Evolutionary conservation across 2,797 vertebrate genomes (phyloP).

Genomic region (Pelodytes ibericus): DNA sequence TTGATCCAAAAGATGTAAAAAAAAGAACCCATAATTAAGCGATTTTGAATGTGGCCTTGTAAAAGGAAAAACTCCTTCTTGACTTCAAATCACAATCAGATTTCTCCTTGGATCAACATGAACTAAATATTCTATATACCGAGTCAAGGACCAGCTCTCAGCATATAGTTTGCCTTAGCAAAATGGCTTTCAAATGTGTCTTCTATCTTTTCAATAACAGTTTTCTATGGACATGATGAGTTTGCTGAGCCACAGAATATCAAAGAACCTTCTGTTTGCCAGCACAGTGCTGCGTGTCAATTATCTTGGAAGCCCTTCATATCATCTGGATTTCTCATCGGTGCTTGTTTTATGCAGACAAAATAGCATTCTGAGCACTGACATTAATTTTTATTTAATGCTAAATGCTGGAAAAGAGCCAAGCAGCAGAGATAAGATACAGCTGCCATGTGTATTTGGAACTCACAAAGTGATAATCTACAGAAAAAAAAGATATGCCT

Average conservation of each 20-base stretch:
- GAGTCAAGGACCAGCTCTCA: background rate
- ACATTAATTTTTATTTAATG: constrained; percentile 36
- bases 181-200: background rate
- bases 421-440: constrained; percentile 19
- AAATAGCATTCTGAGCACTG: constrained; percentile 21
- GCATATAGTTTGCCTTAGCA: background rate
- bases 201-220: constrained; percentile 1
- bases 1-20: too few relatives aligned
- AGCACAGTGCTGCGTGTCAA: constrained; percentile 29
- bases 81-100: too few relatives aligned
- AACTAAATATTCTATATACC: too few relatives aligned
- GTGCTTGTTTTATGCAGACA: constrained; percentile 30
- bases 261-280: constrained; percentile 46
- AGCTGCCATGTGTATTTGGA: background rate
- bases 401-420: constrained; percentile 10
- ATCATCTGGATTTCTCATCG: constrained; percentile 38
- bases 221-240: constrained; percentile 13
- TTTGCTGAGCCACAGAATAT: constrained; percentile 35
- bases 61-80: too few relatives aligned
- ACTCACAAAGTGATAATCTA: background rate
- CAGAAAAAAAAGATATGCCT: background rate
- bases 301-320: constrained; percentile 45
- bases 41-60: too few relatives aligned
- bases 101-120: too few relatives aligned
- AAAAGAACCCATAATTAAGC: too few relatives aligned